Evolutionary conservation across 2,113 vertebrate species (phyloP).

Genomic region (Phaetusa simplex): DNA sequence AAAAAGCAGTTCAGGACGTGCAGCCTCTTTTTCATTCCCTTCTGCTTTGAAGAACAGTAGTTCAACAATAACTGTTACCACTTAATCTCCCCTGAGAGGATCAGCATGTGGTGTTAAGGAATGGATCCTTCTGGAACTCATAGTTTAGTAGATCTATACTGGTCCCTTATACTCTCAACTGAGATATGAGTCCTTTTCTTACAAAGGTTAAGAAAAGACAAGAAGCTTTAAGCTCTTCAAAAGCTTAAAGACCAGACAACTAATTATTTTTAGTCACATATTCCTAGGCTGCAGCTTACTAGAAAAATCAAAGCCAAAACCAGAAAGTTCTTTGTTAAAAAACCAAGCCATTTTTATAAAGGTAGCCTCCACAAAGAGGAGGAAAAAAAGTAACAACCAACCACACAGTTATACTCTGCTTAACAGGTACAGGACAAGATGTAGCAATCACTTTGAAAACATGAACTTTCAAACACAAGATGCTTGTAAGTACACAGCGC

Average conservation of each 20-base stretch:
- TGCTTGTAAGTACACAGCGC: not conserved
- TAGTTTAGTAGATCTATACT: not conserved
- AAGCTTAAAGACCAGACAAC: not conserved
- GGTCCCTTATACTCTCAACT: not conserved
- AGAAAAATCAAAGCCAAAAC: not conserved
- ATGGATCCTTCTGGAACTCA: not conserved
- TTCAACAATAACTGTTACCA: not conserved
- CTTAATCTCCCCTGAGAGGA: not conserved
- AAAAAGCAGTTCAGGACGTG: not conserved
- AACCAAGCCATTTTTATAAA: not conserved
- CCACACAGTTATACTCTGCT: not conserved
- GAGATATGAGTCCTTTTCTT: not conserved
- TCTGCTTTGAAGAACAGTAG: not conserved
- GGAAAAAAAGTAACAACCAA: not conserved
- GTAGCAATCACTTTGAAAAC: not conserved
- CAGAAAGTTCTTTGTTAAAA: not conserved
- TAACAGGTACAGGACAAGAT: not conserved
- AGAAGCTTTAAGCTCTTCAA: not conserved
- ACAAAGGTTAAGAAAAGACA: not conserved
- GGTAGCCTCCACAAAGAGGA: not conserved
- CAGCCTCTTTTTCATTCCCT: not conserved
- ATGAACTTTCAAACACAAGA: not conserved
- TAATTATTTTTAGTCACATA: not conserved
- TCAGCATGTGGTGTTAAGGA: not conserved
- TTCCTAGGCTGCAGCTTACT: not conserved